phyloP scores from a whole-genome alignment of 2,888 invertebrate species.

The Volucella bombylans region DNA sequence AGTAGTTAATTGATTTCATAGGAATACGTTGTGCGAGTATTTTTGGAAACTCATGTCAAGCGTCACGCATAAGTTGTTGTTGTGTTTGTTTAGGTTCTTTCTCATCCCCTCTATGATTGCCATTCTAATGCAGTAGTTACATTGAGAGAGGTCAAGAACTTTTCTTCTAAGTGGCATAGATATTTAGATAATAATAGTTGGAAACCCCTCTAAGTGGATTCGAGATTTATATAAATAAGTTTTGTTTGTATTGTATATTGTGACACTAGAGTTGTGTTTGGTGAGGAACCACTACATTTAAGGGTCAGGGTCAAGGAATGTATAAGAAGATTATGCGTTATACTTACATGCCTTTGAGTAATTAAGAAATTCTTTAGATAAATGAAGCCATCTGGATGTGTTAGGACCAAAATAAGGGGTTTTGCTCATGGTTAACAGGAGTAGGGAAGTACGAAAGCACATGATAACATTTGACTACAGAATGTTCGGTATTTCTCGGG shows the following conservation, averaged over 20 bases:
- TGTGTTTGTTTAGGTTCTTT: slow-evolving; percentile 34
- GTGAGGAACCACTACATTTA: neutral
- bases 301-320: slow-evolving; percentile 54
- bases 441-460: neutral
- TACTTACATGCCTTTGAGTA: slow-evolving; percentile 43
- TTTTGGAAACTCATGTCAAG: slow-evolving; percentile 50
- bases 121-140: slow-evolving; percentile 18
- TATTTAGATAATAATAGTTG: slow-evolving; percentile 9
- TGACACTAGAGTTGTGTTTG: slow-evolving; percentile 39
- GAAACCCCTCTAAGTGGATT: slow-evolving; percentile 16
- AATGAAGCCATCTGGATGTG: slow-evolving; percentile 25
- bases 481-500: slow-evolving; percentile 2
- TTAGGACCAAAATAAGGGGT: neutral
- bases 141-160: slow-evolving; percentile 53
- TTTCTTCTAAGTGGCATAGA: slow-evolving; percentile 5
- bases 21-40: slow-evolving; percentile 64
- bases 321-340: slow-evolving; percentile 17
- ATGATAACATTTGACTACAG: neutral
- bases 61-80: slow-evolving; percentile 48
- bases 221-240: slow-evolving; percentile 31
- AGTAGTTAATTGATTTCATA: slow-evolving; percentile 72
- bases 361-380: slow-evolving; percentile 38
- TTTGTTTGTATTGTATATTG: slow-evolving; percentile 28
- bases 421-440: neutral
- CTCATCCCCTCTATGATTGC: slow-evolving; percentile 10